A percentile compares a stretch with the other conserved stretches of the same genome.
Evolutionary conservation across 2,797 vertebrate species (phyloP).

Genomic region (Scarus forsteni): DNA sequence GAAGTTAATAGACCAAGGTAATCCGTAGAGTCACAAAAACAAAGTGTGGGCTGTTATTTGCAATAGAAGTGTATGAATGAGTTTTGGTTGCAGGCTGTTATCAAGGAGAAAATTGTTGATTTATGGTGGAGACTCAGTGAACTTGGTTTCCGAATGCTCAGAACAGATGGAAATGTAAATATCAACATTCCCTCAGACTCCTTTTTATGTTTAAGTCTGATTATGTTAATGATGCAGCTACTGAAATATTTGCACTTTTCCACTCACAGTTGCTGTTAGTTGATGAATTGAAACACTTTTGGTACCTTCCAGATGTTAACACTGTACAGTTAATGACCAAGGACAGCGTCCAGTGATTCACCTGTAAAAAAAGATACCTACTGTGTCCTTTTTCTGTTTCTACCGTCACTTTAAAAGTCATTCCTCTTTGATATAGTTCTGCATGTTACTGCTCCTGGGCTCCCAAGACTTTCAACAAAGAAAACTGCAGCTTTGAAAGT

Average conservation of each 20-base stretch:
- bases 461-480: constrained; percentile 10
- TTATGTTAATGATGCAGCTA: constrained; percentile 8
- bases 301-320: background rate
- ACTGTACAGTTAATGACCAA: constrained; percentile 24
- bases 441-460: constrained; percentile 42
- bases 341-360: constrained; percentile 5
- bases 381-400: constrained; percentile 18
- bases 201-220: background rate
- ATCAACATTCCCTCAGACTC: background rate
- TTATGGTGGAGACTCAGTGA: too few relatives aligned
- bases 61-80: too few relatives aligned
- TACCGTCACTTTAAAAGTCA: constrained; percentile 10
- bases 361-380: constrained; percentile 47
- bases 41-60: too few relatives aligned
- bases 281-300: constrained; percentile 12
- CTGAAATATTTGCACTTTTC: constrained; percentile 56
- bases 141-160: too few relatives aligned
- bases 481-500: constrained; percentile 6
- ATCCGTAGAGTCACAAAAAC: too few relatives aligned
- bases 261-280: constrained; percentile 3
- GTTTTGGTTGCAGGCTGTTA: too few relatives aligned
- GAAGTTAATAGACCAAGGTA: too few relatives aligned
- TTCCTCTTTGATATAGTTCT: constrained; percentile 29
- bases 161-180: too few relatives aligned
- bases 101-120: too few relatives aligned